Base-by-base conservation (phyloP, 2,888 invertebrate genomes). In the Carpatolechia fugitivella region DNA sequence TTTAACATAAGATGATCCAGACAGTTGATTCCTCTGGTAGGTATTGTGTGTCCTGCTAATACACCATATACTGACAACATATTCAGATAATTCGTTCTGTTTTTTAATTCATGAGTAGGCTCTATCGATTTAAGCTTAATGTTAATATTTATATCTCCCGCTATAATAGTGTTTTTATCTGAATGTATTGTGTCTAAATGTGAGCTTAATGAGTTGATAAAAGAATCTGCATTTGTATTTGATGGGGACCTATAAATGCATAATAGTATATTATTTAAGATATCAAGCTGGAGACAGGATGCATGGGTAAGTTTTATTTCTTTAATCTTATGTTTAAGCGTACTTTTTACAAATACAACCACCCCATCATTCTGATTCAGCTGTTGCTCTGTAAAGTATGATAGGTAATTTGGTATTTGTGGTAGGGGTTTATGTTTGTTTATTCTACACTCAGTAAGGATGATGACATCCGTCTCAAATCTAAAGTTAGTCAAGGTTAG, bases 281-380 rank as follows among this genome's bases (percentile, higher is more conserved):
- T 16, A 7, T 52, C 14, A 11, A 56, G 2, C 40, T 56, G 48
- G 30, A 56, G 3, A 31, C 56, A 52, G 3, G 56, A 56, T 1
- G 56, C 48, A 44, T 56, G 18, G 0, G 13, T 46, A 13, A 24
- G 6, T 4, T 3, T 24, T 24, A 24, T 24, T 24, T 24, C 24
- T 24, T 3, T 24, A 29, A 54, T 24, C 36, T 10, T 36, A 18
- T 6, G 11, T 36, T 54, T 56, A 20, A 50, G 8, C 11, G 1
- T 35, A 0, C 44, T 40, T 30, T 54, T 54, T 6, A 52, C 16
- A 29, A 29, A 48, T 1, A 49, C 36, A 10, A 56, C 52, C 14
- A 56, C 56, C 5, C 56, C 56, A 7, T 56, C 52, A 36, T 49
- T 52, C 35, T 56, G 52, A 48, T 52, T 56, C 1, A 48, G 5